Conservation (phyloP, 2,888 invertebrate species). For the Latheticus oryzae region DNA sequence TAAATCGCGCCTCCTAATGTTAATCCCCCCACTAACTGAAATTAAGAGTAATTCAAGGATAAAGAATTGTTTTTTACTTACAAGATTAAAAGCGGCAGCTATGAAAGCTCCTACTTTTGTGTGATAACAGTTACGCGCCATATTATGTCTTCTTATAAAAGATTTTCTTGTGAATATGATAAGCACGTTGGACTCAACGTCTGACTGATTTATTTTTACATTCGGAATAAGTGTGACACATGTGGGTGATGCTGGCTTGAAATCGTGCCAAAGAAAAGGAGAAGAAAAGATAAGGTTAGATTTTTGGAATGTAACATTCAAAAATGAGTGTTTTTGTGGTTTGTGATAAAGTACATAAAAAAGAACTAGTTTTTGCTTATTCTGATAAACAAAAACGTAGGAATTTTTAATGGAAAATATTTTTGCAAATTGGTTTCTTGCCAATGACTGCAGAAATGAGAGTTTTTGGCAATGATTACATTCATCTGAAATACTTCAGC, state of each 20-base stretch:
- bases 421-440: too few species aligned
- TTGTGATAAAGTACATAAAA: too few species aligned
- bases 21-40: constrained; percentile 20
- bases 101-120: constrained; percentile 17
- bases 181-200: neutral
- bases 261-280: constrained; percentile 13
- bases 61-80: constrained; percentile 6
- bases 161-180: neutral
- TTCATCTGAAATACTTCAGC: too few species aligned
- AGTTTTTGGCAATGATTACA: too few species aligned
- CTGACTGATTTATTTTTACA: constrained; percentile 20
- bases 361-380: too few species aligned
- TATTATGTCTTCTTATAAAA: neutral
- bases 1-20: constrained; percentile 21
- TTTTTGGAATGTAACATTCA: too few species aligned
- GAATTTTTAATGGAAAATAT: too few species aligned
- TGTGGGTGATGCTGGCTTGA: constrained; percentile 2
- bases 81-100: constrained; percentile 22
- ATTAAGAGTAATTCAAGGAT: neutral
- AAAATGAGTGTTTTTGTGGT: too few species aligned
- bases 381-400: too few species aligned
- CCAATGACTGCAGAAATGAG: too few species aligned
- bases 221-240: neutral
- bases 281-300: too few species aligned
- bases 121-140: constrained; percentile 4